Conservation (phyloP, 1,140 invertebrate species). For the Anastrepha obliqua region DNA sequence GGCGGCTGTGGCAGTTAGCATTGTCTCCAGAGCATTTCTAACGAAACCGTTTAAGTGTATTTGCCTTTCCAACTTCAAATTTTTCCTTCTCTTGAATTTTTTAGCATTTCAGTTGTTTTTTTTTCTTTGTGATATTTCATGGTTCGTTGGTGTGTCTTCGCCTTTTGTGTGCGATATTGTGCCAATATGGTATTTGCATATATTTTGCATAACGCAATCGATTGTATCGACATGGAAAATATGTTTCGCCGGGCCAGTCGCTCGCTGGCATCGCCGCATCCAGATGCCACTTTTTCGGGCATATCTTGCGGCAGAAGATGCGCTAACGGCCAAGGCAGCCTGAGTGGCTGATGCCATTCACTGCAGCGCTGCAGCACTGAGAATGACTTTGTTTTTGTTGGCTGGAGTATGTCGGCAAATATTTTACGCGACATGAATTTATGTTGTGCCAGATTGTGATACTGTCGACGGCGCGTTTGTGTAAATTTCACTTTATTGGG, state of each 20-base stretch:
- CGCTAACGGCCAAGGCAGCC: neutral
- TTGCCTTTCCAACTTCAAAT: conserved; percentile 32
- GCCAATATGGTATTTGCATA: conserved; percentile 71
- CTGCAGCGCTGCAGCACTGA: neutral
- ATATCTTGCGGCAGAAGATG: conserved; percentile 51
- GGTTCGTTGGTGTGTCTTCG: conserved; percentile 38
- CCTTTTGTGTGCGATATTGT: conserved; percentile 45
- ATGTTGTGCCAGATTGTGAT: conserved; percentile 51
- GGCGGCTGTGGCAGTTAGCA: conserved; percentile 3
- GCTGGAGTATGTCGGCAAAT: neutral
- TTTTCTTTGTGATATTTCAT: conserved; percentile 26
- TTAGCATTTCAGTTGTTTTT: neutral
- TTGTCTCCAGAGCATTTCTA: conserved; percentile 21
- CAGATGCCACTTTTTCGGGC: conserved; percentile 33
- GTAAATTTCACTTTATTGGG: conserved; percentile 39
- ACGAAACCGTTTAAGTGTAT: conserved; percentile 12
- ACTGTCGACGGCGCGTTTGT: conserved; percentile 38
- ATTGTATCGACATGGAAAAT: conserved; percentile 74
- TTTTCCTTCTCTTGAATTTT: conserved; percentile 9
- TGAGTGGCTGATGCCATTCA: neutral
- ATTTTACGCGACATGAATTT: conserved; percentile 49
- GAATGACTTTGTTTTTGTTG: neutral
- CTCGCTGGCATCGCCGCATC: neutral
- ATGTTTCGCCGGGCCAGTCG: conserved; percentile 62
- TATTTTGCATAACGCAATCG: conserved; percentile 74